Base-by-base conservation (phyloP, 2,888 invertebrate genomes). In the Crematogaster levior region DNA sequence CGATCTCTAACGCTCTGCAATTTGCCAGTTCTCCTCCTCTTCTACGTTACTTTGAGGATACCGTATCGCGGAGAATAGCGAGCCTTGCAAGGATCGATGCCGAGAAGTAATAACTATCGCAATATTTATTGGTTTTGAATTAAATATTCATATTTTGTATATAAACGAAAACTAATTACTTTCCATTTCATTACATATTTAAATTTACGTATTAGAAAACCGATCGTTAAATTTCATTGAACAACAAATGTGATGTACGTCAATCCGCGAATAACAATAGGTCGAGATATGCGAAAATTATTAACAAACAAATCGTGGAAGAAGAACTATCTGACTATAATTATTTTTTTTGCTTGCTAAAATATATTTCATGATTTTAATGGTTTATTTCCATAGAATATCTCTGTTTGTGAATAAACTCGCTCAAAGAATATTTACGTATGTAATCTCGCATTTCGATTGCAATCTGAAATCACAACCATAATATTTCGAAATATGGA, bases 1-100 rank as follows among this genome's bases (percentile, higher is more conserved):
- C 88, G 88, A 90, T 90, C 91, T 90, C 89, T 88, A 89, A 87
- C 89, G 86, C 87, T 87, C 84, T 85, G 89, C 92, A 92, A 93
- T 93, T 93, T 92, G 93, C 92, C 92, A 91, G 88, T 87, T 89
- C 89, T 84, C 86, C 84, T 77, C 68, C 58, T 53, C 83, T 63
- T 70, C 43, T 24, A 34, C 51, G 68, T 79, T 46, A 53, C 65
- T 48, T 27, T 81, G 81, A 83, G 87, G 87, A 85, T 75, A 85
- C 48, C 63, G 86, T 85, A 74, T 85, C 65, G 73, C 70, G 9
- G 61, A 40, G 18, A 84, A 46, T 70, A 18, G 74, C 61, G 60
- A 37, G 65, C 60, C 79, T 58, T 40, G 61, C 43, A 66, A 53
- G 34, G 48, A 68, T 79, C 68, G 56, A 75, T 75, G 34, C 37